A percentile compares a stretch with the other conserved stretches of the same genome.
These are phyloP conservation scores for Dioctria rufipes DNA, from an alignment of 2,888 invertebrate genomes.

Conservation along the genomic window DNA sequence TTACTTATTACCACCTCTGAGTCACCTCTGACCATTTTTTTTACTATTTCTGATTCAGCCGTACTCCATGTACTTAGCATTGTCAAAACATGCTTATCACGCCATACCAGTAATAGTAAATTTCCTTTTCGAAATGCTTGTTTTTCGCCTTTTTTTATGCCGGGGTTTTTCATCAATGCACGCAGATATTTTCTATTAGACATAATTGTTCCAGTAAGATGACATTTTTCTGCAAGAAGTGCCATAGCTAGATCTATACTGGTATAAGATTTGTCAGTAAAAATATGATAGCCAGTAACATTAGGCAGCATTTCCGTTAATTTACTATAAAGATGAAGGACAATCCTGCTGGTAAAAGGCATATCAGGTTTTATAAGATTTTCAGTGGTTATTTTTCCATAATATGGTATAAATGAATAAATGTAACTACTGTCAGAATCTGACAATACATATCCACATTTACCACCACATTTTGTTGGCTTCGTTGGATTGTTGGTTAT, in stretches of 20 bases:
- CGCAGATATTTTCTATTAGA: conserved; percentile 8
- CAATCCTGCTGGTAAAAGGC: conserved; percentile 20
- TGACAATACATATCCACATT: conserved; percentile 3
- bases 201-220: conserved; percentile 23
- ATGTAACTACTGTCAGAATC: conserved; percentile 14
- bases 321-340: conserved; percentile 21
- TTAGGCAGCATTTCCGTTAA: conserved; percentile 11
- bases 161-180: neutral
- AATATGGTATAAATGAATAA: conserved; percentile 9
- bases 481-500: neutral
- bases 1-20: no score
- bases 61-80: conserved; percentile 15
- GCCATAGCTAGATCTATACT: conserved; percentile 17
- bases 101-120: conserved; percentile 1
- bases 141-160: neutral
- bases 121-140: no score
- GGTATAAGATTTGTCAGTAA: conserved; percentile 18
- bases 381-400: conserved; percentile 7
- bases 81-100: conserved; percentile 6
- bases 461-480: neutral
- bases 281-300: conserved; percentile 17
- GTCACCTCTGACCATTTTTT: no score
- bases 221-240: conserved; percentile 21
- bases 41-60: conserved; percentile 3
- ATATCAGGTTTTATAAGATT: conserved; percentile 12